phyloP scores from a whole-genome alignment of 2,113 vertebrate genomes.

The Cyprinus carpio region DNA sequence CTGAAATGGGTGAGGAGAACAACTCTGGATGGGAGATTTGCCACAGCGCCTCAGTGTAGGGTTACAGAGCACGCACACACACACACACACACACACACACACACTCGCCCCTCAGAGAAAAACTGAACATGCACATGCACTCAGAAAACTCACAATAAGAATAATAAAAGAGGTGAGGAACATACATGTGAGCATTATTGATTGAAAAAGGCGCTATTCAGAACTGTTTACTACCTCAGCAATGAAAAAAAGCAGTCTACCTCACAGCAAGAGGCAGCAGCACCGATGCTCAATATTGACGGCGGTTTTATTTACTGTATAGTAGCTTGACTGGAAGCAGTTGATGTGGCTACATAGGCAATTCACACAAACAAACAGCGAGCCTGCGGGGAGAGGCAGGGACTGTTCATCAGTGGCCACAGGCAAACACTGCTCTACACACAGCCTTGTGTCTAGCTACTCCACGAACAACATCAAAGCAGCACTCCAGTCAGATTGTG shows the following conservation, averaged over 20 bases:
- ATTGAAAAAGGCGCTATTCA: constrained; percentile 34
- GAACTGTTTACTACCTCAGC: constrained; percentile 41
- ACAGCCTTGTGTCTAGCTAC: constrained; percentile 21
- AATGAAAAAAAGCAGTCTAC: constrained; percentile 38
- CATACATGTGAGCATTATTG: constrained; percentile 33
- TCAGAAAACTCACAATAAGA: constrained; percentile 34
- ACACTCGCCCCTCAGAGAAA: no score
- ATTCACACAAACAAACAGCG: constrained; percentile 52
- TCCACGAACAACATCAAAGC: constrained; percentile 37
- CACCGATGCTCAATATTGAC: constrained; percentile 45
- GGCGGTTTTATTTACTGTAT: constrained; percentile 56
- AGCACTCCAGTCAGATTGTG: constrained; percentile 33
- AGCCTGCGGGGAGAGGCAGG: constrained; percentile 40
- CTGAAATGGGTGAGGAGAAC: constrained; percentile 27
- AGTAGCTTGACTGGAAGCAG: constrained; percentile 49
- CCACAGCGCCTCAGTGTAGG: constrained; percentile 1
- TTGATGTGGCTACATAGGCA: constrained; percentile 45
- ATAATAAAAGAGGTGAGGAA: constrained; percentile 14
- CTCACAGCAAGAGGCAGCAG: constrained; percentile 51
- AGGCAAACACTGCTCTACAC: constrained; percentile 38
- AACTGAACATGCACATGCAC: background rate
- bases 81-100: background rate
- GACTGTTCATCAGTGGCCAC: constrained; percentile 33
- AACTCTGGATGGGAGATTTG: constrained; percentile 28
- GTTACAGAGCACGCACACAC: constrained; percentile 1